Evolutionary conservation across 2,888 invertebrate genomes (phyloP).

Genomic region (Apodemia hepburni): DNA sequence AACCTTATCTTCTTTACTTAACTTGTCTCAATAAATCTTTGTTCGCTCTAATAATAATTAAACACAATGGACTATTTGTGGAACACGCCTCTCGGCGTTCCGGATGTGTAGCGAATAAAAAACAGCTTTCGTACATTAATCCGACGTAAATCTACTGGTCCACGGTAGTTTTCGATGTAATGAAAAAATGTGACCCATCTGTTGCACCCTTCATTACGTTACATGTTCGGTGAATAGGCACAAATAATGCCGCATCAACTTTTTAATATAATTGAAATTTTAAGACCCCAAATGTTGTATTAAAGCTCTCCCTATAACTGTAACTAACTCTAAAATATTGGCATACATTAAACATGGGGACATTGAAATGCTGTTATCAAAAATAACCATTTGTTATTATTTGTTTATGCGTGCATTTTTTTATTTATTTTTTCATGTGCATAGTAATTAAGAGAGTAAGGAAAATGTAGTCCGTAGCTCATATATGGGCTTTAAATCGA

Average conservation of each 20-base stretch:
- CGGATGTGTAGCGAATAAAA: conserved; percentile 69
- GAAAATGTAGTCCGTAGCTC: too few species aligned
- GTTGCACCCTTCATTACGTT: conserved; percentile 76
- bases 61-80: conserved; percentile 61
- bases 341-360: conserved; percentile 15
- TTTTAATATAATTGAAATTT: conserved; percentile 77
- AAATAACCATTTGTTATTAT: background rate
- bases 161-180: conserved; percentile 64
- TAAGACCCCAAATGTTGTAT: conserved; percentile 70
- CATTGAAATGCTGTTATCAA: conserved; percentile 16
- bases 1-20: conserved; percentile 14
- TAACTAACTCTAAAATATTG: conserved; percentile 30
- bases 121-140: conserved; percentile 64
- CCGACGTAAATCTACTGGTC: conserved; percentile 71
- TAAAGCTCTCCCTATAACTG: conserved; percentile 51
- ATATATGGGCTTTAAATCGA: too few species aligned
- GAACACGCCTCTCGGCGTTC: conserved; percentile 63
- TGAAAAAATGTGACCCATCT: conserved; percentile 76
- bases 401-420: background rate
- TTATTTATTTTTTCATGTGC: too few species aligned
- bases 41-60: conserved; percentile 18
- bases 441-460: too few species aligned
- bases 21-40: conserved; percentile 14
- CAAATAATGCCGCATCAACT: conserved; percentile 64
- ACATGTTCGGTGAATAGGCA: conserved; percentile 58